A percentile compares a stretch with the other conserved stretches of the same genome.
phyloP scores from a whole-genome alignment of 2,113 vertebrate species.

The Antennarius striatus region DNA sequence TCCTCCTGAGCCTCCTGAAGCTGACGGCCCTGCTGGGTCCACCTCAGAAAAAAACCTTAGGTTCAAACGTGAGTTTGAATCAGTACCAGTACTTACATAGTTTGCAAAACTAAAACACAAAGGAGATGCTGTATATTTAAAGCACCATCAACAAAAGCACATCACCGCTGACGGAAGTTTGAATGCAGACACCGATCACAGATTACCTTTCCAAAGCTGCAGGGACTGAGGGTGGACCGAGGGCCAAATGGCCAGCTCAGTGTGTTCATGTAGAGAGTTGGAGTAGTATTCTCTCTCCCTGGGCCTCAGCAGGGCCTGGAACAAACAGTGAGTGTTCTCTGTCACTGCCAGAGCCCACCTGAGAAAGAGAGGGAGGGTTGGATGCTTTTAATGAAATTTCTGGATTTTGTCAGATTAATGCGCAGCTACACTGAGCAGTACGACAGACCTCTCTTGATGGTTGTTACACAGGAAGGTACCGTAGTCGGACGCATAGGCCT shows the following conservation, averaged over 20 bases:
- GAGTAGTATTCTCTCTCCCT: constrained; percentile 61
- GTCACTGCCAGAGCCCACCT: constrained; percentile 82
- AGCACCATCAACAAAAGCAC: neutral
- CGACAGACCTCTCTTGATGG: constrained; percentile 81
- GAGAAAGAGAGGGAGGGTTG: neutral
- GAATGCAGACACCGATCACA: neutral
- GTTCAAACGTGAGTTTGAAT: constrained; percentile 4
- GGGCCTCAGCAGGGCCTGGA: constrained; percentile 77
- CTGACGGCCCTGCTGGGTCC: constrained; percentile 75
- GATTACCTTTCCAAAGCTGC: constrained; percentile 85
- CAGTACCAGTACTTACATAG: neutral
- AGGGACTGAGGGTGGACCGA: constrained; percentile 87
- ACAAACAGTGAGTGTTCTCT: constrained; percentile 84
- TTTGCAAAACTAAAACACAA: neutral
- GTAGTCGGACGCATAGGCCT: constrained; percentile 83
- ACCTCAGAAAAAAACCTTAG: constrained; percentile 85
- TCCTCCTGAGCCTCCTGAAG: constrained; percentile 81
- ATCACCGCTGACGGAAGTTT: neutral
- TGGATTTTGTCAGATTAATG: neutral
- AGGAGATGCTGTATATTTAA: no score
- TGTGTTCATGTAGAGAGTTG: constrained; percentile 82
- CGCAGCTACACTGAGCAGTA: neutral
- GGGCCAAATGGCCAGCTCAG: constrained; percentile 85
- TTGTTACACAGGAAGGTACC: constrained; percentile 89
- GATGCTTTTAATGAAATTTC: neutral